Base-by-base conservation (phyloP, 2,113 vertebrate species). In the Pagrus major region DNA sequence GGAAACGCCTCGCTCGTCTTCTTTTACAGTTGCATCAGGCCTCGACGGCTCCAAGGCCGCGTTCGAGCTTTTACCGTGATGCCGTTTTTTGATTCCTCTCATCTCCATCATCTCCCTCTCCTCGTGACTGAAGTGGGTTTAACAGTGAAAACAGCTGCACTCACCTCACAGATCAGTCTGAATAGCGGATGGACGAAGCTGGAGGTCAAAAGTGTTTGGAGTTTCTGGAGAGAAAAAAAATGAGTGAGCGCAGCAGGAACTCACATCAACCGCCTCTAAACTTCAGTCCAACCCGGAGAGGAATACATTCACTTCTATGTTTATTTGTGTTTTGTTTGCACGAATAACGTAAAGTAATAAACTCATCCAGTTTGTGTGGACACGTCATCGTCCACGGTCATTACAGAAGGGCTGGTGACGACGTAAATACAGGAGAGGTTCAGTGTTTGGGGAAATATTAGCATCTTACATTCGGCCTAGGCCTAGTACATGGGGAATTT, bases 1-100 rank as follows among this genome's bases (percentile, higher is more conserved):
- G 31, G 44, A 65, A 67, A 61, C 54, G 46, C 64, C 42, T 20
- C 46, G 59, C 33, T 63, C 76, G 0, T 61, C 61, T 35, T 61
- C 61, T 35, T 27, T 29, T 9, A 44, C 78, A 14, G 61, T 10
- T 58, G 49, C 16, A 72, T 33, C 76, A 41, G 46, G 25, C 20
- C 1, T 23, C 44, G 1, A 51, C 27, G 0, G 56, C n/a, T 69
- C 76, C 67, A 60, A 66, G 65, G 51, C 61, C 21, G 21, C 44
- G 3, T n/a, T n/a, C 1, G 56, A 29, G 10, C 44, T 29, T 39
- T 29, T 25, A 21, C 20, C n/a, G 16, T 27, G 23, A 31, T 41
- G 5, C 0, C 1, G 20, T 23, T 52, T n/a, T 23, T 29, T 52
- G 59, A 47, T 25, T 59, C 11, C 9, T 39, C 37, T 59, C 23